Evolutionary conservation across 2,113 vertebrate genomes (phyloP).

Genomic region (Catagonus wagneri): DNA sequence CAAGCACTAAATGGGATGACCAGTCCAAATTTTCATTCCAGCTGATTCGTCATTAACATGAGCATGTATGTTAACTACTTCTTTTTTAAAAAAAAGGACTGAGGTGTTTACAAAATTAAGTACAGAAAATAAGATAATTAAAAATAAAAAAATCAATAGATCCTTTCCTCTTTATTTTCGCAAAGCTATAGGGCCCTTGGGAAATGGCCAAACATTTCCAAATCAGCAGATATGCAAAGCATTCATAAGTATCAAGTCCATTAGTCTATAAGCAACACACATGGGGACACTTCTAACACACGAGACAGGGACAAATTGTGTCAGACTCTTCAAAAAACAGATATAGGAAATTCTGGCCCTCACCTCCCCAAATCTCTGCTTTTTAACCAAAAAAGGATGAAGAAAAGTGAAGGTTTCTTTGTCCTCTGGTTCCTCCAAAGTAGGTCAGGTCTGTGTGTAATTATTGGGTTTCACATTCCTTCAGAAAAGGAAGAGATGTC

Average conservation of each 20-base stretch:
- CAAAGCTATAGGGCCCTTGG: not conserved
- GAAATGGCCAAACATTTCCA: not conserved
- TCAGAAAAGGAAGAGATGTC: conserved; percentile 58
- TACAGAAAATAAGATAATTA: not conserved
- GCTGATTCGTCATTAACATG: not conserved
- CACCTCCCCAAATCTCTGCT: conserved; percentile 21
- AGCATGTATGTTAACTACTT: not conserved
- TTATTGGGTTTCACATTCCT: conserved; percentile 61
- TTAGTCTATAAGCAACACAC: not conserved
- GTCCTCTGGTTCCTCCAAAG: conserved; percentile 69
- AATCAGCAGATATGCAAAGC: not conserved
- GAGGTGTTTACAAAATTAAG: conserved; percentile 22
- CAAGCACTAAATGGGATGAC: not conserved
- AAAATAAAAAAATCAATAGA: conserved; percentile 44
- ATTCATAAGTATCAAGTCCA: not conserved
- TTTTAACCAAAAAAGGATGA: conserved; percentile 50
- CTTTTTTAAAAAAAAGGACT: not conserved
- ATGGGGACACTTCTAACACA: not conserved
- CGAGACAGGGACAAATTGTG: not conserved
- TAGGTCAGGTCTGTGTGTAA: conserved; percentile 68
- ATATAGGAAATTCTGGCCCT: not conserved
- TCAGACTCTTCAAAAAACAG: not conserved
- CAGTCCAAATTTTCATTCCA: not conserved
- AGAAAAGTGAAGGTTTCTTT: conserved; percentile 53
- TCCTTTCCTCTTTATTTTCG: conserved; percentile 25